Evolutionary conservation across 35 echinoderm and acorn worm genomes (phyloP).

Genomic region (Lytechinus pictus): DNA sequence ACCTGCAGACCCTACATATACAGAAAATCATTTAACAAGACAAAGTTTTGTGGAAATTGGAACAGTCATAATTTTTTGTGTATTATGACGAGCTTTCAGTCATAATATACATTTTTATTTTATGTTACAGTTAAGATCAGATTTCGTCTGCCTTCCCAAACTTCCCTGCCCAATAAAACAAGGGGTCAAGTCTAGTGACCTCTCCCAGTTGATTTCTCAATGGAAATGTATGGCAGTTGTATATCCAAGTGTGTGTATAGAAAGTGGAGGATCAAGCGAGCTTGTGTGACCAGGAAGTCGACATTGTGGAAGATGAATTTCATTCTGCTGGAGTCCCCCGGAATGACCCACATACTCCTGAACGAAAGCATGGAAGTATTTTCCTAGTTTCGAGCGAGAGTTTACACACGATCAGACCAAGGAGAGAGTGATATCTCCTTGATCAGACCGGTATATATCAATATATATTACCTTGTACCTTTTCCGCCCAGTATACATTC

Average conservation of each 20-base stretch:
- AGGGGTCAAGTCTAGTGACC: neutral
- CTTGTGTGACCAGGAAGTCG: neutral
- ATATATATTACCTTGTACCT: no score
- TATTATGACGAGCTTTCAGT: neutral
- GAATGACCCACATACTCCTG: no score
- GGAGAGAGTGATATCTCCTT: no score
- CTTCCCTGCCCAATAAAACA: neutral
- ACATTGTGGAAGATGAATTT: neutral
- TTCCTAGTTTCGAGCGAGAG: no score
- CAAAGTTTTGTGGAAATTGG: neutral
- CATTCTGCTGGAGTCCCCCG: neutral
- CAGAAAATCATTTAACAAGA: neutral
- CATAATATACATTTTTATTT: neutral
- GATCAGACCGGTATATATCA: no score
- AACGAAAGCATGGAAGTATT: no score
- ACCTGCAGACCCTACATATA: neutral
- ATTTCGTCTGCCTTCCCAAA: conserved; percentile 8
- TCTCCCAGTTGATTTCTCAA: neutral
- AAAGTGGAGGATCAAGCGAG: neutral
- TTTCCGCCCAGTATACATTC: no score
- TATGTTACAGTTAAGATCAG: neutral
- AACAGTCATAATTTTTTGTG: neutral
- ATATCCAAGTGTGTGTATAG: neutral
- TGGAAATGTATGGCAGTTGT: neutral
- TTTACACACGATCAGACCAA: no score